These are phyloP conservation scores for Dendrocincla fuliginosa DNA, from an alignment of 2,797 vertebrate species.

Conservation along the genomic window DNA sequence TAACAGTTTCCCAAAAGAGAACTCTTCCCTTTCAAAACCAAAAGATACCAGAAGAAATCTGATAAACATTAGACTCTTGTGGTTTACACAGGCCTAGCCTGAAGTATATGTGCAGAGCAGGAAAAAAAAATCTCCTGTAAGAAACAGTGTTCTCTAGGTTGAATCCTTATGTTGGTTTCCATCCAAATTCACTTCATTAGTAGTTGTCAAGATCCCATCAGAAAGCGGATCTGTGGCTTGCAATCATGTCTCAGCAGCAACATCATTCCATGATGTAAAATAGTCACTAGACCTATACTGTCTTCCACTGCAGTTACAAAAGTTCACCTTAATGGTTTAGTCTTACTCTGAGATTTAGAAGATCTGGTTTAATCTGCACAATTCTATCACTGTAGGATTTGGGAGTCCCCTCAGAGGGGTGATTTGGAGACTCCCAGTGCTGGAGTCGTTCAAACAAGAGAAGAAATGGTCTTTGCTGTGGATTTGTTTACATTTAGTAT, in stretches of 20 bases:
- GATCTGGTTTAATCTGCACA: neutral
- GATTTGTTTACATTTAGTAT: neutral
- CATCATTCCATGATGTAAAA: neutral
- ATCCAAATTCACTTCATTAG: conserved; percentile 6
- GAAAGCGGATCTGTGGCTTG: neutral
- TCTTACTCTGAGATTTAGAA: neutral
- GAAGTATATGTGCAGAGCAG: neutral
- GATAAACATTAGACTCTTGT: neutral
- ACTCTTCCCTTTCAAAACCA: neutral
- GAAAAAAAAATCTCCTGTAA: neutral
- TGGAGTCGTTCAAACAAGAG: neutral
- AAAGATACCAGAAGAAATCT: neutral
- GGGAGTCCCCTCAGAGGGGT: neutral
- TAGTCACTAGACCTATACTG: neutral
- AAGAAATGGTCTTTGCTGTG: neutral
- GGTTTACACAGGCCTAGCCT: neutral
- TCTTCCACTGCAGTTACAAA: neutral
- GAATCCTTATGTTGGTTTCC: neutral
- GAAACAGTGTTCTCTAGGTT: neutral
- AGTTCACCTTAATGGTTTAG: neutral
- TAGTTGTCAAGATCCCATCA: neutral
- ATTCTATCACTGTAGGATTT: neutral
- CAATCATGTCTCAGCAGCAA: neutral
- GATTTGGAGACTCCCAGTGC: neutral
- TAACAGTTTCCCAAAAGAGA: neutral